Base-by-base conservation (phyloP, 1,140 invertebrate species). In the Drosophila suzukii region DNA sequence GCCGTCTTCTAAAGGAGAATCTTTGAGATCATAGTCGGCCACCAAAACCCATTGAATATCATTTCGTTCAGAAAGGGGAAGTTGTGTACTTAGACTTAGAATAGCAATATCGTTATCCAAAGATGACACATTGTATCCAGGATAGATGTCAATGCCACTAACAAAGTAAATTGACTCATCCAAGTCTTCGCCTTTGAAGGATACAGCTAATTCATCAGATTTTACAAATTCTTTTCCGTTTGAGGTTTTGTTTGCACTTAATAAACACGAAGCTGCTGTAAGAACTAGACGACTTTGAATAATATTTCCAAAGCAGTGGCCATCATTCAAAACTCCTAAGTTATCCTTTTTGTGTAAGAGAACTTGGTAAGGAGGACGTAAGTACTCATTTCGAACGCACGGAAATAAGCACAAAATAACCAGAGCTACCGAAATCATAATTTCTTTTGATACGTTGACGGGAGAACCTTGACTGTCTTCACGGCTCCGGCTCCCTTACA, bases 231-330 rank as follows among this genome's bases (percentile, higher is more conserved):
- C n/a, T 6, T 3, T 47, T 24, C 34, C 12, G 5, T 47, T 41
- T 44, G 32, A 27, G 0, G 17, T n/a, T 17, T 50, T 27, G 7
- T 17, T 46, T 24, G 17, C 34, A 65, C 12, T 27, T 2, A 46
- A 58, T 11, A 76, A 20, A 47, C 73, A 76, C 20, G 73, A 67
- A 32, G 73, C 73, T 12, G 73, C 61, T 4, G 73, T 76, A 49
- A 76, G 53, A 13, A 76, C 34, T n/a, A 76, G 44, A 15, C 56
- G 72, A 44, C 72, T 76, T 54, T 76, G 73, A 7, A 76, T n/a
- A 34, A 76, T 67, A 24, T 76, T 76, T 11, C 73, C 73, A 20
- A 46, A 55, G 32, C 73, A 76, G 17, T 67, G 32, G 3, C 17
- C 53, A 4, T 76, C 73, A 1, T 12, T 24, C 6, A 75, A 41